Base-by-base conservation (phyloP, 2,797 vertebrate genomes). In the Eleutherodactylus coqui region DNA sequence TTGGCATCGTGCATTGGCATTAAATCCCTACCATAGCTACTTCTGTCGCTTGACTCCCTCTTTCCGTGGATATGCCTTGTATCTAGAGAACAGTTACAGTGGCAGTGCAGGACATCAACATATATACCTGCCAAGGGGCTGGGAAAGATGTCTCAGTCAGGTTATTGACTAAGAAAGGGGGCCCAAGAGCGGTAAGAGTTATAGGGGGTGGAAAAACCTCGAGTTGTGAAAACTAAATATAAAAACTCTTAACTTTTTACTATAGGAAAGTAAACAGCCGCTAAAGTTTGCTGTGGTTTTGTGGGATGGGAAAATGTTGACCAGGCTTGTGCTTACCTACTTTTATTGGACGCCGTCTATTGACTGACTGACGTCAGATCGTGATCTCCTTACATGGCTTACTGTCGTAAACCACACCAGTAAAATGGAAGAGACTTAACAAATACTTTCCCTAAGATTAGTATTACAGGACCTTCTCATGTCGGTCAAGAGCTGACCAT, bases 221-320 rank as follows among this genome's bases (percentile, higher is more conserved):
- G 4, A 2, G 36, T 0, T 75, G 27, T 11, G 43, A 21, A 3
- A n/a, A n/a, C 5, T 69, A 19, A 2, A 43, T 72, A 43, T 7
- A 8, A 41, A 36, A 67, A 24, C 21, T 60, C 34, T 19, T 34
- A 53, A 43, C n/a, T 79, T 60, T 43, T 79, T 43, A 60, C 29
- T 38, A 27, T 32, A 27, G n/a, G 77, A 79, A 79, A 43, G 55
- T 79, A 27, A 13, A 27, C 9, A n/a, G 49, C 38, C 8, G n/a
- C 34, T 60, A 36, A 24, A 60, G 76, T 36, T 55, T 60, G 34
- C 77, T 79, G 55, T 62, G 77, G 77, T 79, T 79, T 79, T 79
- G 36, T 79, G 77, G 36, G 36, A 27, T 43, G 49, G 55, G 77
- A 43, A 62, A 76, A 41, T 62, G 77, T 72, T 24, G 13, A 60